Evolutionary conservation across 2,113 vertebrate genomes (phyloP), one percentile per base, ranked within the genome.

Genomic region (Anguilla rostrata): DNA sequence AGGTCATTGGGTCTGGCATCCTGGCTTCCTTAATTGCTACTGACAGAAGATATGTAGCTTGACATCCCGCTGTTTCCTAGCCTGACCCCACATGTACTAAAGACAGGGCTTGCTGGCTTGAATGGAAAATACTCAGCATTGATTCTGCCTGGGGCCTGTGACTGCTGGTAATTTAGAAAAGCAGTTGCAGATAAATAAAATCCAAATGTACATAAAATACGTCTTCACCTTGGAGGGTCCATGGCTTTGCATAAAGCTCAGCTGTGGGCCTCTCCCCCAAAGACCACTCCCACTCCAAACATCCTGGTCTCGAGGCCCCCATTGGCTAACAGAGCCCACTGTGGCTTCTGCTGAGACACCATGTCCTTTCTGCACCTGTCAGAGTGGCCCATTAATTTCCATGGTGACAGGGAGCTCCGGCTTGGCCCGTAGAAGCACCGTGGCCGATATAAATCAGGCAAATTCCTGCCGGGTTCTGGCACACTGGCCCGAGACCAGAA

Each of bases 331-430:
- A 49, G 78, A 26, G n/a, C 41, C 41, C 83, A 82, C 29, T 16
- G 15, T 8, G 29, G 46, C 87, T 88, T 81, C 88, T 92, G 93
- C 88, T 94, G 94, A 93, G 92, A 90, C 91, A 92, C 91, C 92
- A 89, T 89, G 92, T 90, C 88, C 89, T 92, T 91, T 93, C 91
- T 92, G 89, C 93, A 95, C 94, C 93, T 94, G 91, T 93, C 93
- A 94, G 91, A 91, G 84, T 86, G 88, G 84, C 90, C 87, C 89
- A 90, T 94, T 93, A 93, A 94, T 93, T 91, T 90, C 91, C 91
- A 92, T 92, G 91, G 93, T 90, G 91, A 95, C 92, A 83, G 90
- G 92, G 89, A 89, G 92, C 89, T 90, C 88, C 88, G 90, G 89
- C 79, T 78, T 89, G 83, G 87, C 81, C 71, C 86, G 86, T 79